phyloP scores from a whole-genome alignment of 2,113 vertebrate species.

The Arvicanthis niloticus region DNA sequence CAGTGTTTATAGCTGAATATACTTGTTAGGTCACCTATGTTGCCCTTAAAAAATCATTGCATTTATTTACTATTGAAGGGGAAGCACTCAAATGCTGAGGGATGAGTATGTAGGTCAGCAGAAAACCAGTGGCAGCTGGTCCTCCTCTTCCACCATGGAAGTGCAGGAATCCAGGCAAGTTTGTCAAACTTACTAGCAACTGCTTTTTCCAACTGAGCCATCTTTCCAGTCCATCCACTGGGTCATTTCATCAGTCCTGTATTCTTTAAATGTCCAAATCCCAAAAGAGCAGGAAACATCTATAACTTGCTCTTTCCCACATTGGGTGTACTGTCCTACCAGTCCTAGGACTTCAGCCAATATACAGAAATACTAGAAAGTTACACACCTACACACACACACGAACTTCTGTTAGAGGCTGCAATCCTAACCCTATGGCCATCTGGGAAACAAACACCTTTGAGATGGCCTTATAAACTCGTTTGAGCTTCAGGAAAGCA shows the following conservation, averaged over 20 bases:
- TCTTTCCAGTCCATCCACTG: neutral
- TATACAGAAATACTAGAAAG: neutral
- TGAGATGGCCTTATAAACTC: neutral
- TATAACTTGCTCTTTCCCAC: neutral
- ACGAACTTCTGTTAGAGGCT: neutral
- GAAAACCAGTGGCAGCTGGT: neutral
- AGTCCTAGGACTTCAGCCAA: neutral
- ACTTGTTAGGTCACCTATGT: neutral
- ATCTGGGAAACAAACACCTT: neutral
- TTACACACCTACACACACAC: neutral
- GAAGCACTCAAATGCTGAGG: neutral
- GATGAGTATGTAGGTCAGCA: neutral
- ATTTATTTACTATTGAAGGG: neutral
- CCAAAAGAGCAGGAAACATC: neutral
- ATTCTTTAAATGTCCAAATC: neutral
- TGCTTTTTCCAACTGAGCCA: neutral
- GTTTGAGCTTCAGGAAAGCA: constrained; percentile 8
- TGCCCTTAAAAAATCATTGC: neutral
- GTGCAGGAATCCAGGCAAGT: neutral
- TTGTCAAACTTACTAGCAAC: neutral
- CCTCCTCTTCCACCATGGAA: neutral
- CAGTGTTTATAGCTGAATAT: neutral
- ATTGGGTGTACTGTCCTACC: neutral
- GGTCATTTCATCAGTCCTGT: neutral
- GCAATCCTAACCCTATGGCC: neutral